Percentiles rank a stretch among this genome's conserved stretches.
Evolutionary conservation across 2,888 invertebrate genomes (phyloP).

Genomic region (Tromatobia lineatoria): DNA sequence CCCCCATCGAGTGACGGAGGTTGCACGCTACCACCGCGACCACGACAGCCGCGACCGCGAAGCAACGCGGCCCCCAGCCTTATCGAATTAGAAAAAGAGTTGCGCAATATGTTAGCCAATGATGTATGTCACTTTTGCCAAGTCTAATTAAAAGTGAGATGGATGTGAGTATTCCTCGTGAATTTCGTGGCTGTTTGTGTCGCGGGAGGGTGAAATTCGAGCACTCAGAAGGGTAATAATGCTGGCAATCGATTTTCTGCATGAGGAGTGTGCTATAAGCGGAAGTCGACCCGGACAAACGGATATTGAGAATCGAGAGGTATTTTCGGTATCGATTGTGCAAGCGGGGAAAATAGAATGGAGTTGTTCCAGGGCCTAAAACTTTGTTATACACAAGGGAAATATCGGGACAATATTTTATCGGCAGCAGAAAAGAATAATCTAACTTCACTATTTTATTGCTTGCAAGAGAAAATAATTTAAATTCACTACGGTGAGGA

Average conservation of each 20-base stretch:
- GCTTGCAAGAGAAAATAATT: no score
- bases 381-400: neutral
- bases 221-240: neutral
- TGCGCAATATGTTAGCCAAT: slow-evolving; percentile 41
- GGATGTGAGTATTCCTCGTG: neutral
- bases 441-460: neutral
- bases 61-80: slow-evolving; percentile 11
- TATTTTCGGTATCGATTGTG: neutral
- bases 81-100: slow-evolving; percentile 52
- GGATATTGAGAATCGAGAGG: slow-evolving; percentile 3
- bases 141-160: neutral
- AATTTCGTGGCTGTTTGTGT: neutral
- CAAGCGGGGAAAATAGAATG: neutral
- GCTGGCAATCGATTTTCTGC: neutral
- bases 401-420: neutral
- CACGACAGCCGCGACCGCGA: slow-evolving; percentile 36
- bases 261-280: neutral
- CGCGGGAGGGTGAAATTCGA: neutral
- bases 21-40: slow-evolving; percentile 22
- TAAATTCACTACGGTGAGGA: no score
- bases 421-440: neutral
- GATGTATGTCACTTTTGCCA: neutral
- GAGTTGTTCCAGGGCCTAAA: no score
- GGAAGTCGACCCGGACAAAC: neutral
- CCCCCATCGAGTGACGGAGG: slow-evolving; percentile 53